Conservation (phyloP, 1,140 invertebrate species). For the Lordiphosa mommai region DNA sequence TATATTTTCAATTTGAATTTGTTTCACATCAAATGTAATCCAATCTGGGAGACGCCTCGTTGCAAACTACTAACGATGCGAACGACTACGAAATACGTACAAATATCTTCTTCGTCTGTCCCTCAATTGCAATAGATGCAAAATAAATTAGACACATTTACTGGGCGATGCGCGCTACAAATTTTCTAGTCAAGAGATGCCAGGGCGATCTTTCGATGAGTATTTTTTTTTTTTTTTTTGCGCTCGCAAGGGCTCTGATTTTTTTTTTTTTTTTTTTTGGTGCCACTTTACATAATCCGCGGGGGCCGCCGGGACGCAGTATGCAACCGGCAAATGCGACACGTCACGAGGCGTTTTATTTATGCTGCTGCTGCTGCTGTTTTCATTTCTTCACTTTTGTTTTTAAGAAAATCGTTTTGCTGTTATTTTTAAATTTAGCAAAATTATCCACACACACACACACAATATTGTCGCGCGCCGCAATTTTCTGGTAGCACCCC, state of each 20-base stretch:
- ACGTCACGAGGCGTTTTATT: constrained; percentile 57
- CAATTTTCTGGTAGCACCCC: constrained; percentile 31
- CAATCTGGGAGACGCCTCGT: constrained; percentile 29
- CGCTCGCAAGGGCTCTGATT: neutral
- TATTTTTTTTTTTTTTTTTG: constrained; percentile 8
- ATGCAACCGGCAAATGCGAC: constrained; percentile 48
- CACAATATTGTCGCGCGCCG: constrained; percentile 47
- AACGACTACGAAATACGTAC: constrained; percentile 32
- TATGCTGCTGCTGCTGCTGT: constrained; percentile 52
- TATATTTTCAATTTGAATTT: neutral
- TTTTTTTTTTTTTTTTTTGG: constrained; percentile 24
- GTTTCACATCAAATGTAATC: constrained; percentile 31
- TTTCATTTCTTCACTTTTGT: constrained; percentile 39
- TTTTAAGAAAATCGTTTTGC: constrained; percentile 28
- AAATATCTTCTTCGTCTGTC: constrained; percentile 32
- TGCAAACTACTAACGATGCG: constrained; percentile 26
- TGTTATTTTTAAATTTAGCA: constrained; percentile 76
- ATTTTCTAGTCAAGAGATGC: constrained; percentile 11
- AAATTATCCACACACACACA: constrained; percentile 41
- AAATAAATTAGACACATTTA: constrained; percentile 71
- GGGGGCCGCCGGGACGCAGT: constrained; percentile 23
- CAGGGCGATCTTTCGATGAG: neutral
- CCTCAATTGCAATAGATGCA: constrained; percentile 71
- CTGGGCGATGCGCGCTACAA: constrained; percentile 43
- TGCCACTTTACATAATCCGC: constrained; percentile 72